Evolutionary conservation across 2,113 vertebrate species (phyloP).

Genomic region (Maccullochella peelii): DNA sequence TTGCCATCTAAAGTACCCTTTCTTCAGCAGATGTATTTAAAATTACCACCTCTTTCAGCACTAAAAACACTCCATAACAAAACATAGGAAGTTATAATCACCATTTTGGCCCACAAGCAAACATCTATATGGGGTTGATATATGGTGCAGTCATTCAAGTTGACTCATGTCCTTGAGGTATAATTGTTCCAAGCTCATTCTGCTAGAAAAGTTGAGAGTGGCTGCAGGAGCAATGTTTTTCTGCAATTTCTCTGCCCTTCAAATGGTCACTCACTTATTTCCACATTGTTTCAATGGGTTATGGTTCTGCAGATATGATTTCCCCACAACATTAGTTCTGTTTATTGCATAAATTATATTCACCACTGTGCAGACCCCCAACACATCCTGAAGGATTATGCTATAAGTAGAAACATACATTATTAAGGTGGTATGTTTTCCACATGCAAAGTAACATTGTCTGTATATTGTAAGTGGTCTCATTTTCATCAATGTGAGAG

Average conservation of each 20-base stretch:
- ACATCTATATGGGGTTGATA: conserved; percentile 17
- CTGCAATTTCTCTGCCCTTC: conserved; percentile 36
- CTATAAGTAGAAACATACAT: conserved; percentile 47
- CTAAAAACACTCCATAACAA: conserved; percentile 2
- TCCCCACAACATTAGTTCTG: conserved; percentile 13
- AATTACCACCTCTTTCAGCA: background rate
- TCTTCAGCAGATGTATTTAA: background rate
- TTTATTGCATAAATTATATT: conserved; percentile 29
- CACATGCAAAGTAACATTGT: background rate
- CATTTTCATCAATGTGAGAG: conserved; percentile 20
- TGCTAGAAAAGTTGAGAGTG: conserved; percentile 34
- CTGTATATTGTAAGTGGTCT: background rate
- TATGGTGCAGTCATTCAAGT: conserved; percentile 36
- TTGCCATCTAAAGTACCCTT: background rate
- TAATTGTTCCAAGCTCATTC: conserved; percentile 52
- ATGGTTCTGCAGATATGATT: conserved; percentile 13
- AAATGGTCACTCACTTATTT: conserved; percentile 23
- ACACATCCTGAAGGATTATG: conserved; percentile 18
- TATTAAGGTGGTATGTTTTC: conserved; percentile 48
- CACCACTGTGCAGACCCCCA: conserved; percentile 12
- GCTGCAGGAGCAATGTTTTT: conserved; percentile 43
- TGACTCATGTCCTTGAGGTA: conserved; percentile 56
- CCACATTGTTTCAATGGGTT: conserved; percentile 10
- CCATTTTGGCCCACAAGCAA: conserved; percentile 35
- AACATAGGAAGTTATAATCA: conserved; percentile 23